Evolutionary conservation across 2,113 vertebrate genomes (phyloP), one percentile per base, ranked within the genome.

Genomic region (Tyrannus savana): DNA sequence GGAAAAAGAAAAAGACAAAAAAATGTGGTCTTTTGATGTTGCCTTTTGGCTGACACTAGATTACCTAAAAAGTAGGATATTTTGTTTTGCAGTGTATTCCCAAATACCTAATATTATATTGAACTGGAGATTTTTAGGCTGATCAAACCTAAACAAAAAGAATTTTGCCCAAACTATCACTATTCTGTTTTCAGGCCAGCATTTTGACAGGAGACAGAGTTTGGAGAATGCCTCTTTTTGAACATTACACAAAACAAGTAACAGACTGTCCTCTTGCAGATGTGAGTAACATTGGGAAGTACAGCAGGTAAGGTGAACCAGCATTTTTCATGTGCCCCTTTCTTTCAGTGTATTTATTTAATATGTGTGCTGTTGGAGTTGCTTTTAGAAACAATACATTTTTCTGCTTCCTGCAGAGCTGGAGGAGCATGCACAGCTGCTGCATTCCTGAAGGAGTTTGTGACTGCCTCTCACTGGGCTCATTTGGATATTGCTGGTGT

Each of bases 171-270:
- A 42, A 60, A 33, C 31, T 62, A 2, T n/a, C 4, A 8, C 19
- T 37, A 2, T 83, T 59, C 90, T 19, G 76, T 77, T 89, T 88
- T 83, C 49, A 99, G 99, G 99, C 99, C 58, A 99, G 99, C 83
- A 72, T 99, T 84, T 95, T 99, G 90, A 99, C 99, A 8, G 99
- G 99, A 55, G 99, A 99, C 97, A 97, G 99, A 79, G 98, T 99
- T 64, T 99, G 99, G 99, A 98, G 99, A 90, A 99, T 99, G 99
- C 99, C 99, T 81, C 98, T 99, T 83, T 99, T 99, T 96, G 98
- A 99, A 56, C 99, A 99, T 95, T 99, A 99, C 91, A 99, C 98
- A 78, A 98, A 95, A 95, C 99, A 99, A 96, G 97, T 99, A 64
- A 98, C 98, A 50, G 99, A 99, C 42, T 98, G 98, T 89, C 98